Evolutionary conservation across 2,888 invertebrate species (phyloP), one percentile per base, ranked within the genome.

Genomic region (Minunthozetes semirufus): DNA sequence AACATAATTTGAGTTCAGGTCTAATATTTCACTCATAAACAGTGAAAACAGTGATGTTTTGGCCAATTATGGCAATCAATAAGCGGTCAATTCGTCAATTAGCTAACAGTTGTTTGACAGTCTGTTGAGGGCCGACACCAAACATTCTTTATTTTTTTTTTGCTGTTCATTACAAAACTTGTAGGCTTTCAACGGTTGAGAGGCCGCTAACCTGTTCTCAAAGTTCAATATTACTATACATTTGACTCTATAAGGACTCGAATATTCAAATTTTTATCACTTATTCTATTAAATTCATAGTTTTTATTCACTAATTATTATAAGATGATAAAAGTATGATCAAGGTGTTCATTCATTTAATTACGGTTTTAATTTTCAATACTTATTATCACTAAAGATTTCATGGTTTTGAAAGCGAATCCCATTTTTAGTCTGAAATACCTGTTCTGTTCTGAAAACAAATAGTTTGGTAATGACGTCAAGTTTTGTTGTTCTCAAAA

Each of bases 161-260:
- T 25, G 17, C 61, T 56, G 19, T 13, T 61, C 29, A 27, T 61
- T 61, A 27, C 15, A 15, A 61, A 61, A 61, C 61, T 61, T 61
- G 61, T 61, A 61, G 61, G 61, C 61, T 19, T 19, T 61, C 19
- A 17, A 25, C 27, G 27, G 61, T 61, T 61, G 19, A 61, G 61
- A 61, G 61, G 61, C 61, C 61, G 61, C 61, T 61, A 61, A 61
- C 61, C 61, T 61, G 61, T 61, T 61, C 19, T 61, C 19, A 61
- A 61, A 61, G 61, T 61, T 61, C 61, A 61, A 61, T 61, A 27
- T 29, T 25, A 17, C 61, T 17, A 15, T 27, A 25, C 61, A 29
- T 61, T 61, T 61, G n/a, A n/a, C 61, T 61, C 25, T 61, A 61
- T 61, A 61, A 19, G 61, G 61, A 61, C 25, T 61, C 3, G 2